phyloP scores from a whole-genome alignment of 2,888 invertebrate species.

The Plebejus argus region DNA sequence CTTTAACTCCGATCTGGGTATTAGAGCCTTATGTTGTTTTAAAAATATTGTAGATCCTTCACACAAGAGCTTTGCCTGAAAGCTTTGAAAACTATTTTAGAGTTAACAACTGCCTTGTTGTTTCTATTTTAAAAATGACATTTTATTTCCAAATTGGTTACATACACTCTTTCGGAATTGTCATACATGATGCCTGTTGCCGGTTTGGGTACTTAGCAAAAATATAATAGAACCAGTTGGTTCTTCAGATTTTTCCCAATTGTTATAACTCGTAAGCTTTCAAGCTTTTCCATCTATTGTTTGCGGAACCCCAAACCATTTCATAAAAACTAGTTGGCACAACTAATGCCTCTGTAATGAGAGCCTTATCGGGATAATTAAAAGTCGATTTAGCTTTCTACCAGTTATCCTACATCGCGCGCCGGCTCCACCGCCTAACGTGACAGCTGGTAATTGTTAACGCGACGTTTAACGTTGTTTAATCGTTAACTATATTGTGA shows the following conservation, averaged over 20 bases:
- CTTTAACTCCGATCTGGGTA: too few relatives aligned
- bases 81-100: too few relatives aligned
- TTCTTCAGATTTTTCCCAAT: background rate
- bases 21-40: too few relatives aligned
- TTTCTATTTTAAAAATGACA: too few relatives aligned
- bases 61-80: too few relatives aligned
- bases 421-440: conserved; percentile 58
- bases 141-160: too few relatives aligned
- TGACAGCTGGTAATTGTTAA: conserved; percentile 48
- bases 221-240: background rate
- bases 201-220: too few relatives aligned
- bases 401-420: conserved; percentile 47
- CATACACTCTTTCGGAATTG: too few relatives aligned
- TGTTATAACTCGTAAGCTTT: background rate
- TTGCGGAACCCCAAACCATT: conserved; percentile 55
- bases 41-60: too few relatives aligned
- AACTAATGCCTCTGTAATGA: conserved; percentile 74
- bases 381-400: conserved; percentile 79
- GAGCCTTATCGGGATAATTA: conserved; percentile 78
- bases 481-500: conserved; percentile 25
- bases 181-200: too few relatives aligned
- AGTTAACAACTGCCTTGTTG: too few relatives aligned
- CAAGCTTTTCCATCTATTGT: background rate
- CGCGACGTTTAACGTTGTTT: conserved; percentile 34
- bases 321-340: conserved; percentile 65